A percentile compares a stretch with the other conserved stretches of the same genome.
These are phyloP conservation scores for Melanostoma scalare DNA, from an alignment of 2,888 invertebrate genomes.

Conservation along the genomic window DNA sequence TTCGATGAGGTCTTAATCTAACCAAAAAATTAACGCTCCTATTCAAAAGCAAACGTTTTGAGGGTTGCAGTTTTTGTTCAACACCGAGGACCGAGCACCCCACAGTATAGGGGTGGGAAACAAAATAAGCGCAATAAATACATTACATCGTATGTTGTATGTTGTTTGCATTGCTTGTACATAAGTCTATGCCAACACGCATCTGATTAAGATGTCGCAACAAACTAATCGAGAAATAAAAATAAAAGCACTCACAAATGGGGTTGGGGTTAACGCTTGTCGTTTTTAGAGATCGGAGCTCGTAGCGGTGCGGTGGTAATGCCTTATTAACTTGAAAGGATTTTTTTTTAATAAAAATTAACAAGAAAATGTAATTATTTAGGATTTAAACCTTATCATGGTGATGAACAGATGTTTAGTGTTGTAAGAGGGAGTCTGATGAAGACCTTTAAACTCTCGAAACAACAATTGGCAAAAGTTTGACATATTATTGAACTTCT, in stretches of 20 bases:
- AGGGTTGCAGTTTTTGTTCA: conserved; percentile 33
- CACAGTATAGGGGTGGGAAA: conserved; percentile 58
- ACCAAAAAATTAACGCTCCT: conserved; percentile 78
- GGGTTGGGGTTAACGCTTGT: conserved; percentile 3
- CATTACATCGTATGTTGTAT: conserved; percentile 48
- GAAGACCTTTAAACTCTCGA: too few relatives aligned
- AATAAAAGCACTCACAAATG: conserved; percentile 53
- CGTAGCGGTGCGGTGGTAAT: too few relatives aligned
- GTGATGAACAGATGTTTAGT: too few relatives aligned
- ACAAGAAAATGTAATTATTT: too few relatives aligned
- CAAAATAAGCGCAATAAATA: conserved; percentile 63
- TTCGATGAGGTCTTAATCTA: conserved; percentile 80
- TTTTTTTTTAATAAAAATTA: too few relatives aligned
- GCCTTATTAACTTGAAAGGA: too few relatives aligned
- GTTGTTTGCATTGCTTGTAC: conserved; percentile 62
- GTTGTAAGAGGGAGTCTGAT: too few relatives aligned
- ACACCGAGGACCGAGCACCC: neutral
- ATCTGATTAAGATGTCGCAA: conserved; percentile 73
- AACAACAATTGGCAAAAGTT: too few relatives aligned
- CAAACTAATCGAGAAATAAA: conserved; percentile 70
- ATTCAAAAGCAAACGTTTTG: conserved; percentile 50
- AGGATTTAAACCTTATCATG: too few relatives aligned
- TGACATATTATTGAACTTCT: too few relatives aligned
- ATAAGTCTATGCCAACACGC: conserved; percentile 65
- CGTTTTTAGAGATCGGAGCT: neutral